Percentiles rank a stretch among this genome's conserved stretches.
Evolutionary conservation across 2,888 invertebrate species (phyloP).

Genomic region (Agrochola lota): DNA sequence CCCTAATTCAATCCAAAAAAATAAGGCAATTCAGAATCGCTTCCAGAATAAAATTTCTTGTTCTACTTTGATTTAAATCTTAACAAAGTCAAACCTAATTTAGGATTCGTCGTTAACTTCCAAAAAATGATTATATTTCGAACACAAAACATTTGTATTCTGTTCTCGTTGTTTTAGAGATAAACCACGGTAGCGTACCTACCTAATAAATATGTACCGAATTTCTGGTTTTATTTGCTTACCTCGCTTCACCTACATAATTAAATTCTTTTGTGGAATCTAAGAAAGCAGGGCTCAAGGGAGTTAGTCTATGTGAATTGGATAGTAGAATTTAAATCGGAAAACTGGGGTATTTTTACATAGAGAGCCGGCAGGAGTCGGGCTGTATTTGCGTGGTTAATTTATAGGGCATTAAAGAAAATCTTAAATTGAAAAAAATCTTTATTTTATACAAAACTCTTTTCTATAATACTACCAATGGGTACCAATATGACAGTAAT

Average conservation of each 20-base stretch:
- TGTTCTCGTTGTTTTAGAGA: conserved; percentile 36
- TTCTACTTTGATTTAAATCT: conserved; percentile 56
- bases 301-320: conserved; percentile 36
- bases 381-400: conserved; percentile 29
- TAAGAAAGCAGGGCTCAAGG: conserved; percentile 48
- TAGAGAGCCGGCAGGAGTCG: conserved; percentile 8
- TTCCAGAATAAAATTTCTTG: conserved; percentile 32
- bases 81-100: conserved; percentile 50
- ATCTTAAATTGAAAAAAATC: neutral
- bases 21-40: conserved; percentile 3
- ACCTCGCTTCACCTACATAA: conserved; percentile 64
- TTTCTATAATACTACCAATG: neutral
- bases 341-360: conserved; percentile 39
- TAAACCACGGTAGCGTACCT: conserved; percentile 52
- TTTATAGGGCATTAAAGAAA: conserved; percentile 34
- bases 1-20: neutral
- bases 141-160: conserved; percentile 60
- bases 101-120: conserved; percentile 53
- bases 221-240: conserved; percentile 65
- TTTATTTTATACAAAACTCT: neutral
- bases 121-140: conserved; percentile 60
- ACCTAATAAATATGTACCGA: conserved; percentile 62
- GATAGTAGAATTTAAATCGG: conserved; percentile 45
- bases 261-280: conserved; percentile 67
- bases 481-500: neutral